Base-by-base conservation (phyloP, 2,888 invertebrate species). In the Labia minor region DNA sequence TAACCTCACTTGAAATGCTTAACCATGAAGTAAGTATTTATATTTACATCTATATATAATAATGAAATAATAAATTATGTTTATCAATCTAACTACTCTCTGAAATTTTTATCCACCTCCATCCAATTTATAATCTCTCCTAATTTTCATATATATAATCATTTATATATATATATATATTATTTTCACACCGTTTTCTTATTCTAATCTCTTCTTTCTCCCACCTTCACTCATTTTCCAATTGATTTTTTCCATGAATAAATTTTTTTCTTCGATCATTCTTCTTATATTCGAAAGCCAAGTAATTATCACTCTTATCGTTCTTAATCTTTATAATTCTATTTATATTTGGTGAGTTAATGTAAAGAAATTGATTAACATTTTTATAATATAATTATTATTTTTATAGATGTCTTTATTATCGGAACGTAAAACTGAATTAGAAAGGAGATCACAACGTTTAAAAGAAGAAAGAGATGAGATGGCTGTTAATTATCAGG, bases 1-100 rank as follows among this genome's bases (percentile, higher is more conserved):
- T 93, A 70, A 89, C 88, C 75, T 93, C 94, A 75, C 81, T 95
- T 73, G 92, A 93, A 74, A 86, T 91, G 66, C 84, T 96, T 16
- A 85, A 90, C 76, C 89, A 94, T 73, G 95, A 96, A 83, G 85
- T 86, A 75, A 75, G 74, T 71, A 19, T 16, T 33, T 19, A 67
- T 61, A n/a, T n/a, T n/a, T 65, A 20, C 33, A 33, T 33, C 11
- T 33, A 33, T 8, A 8, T 33, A 33, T 33, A 33, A 8, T 37
- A 63, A 49, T 11, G 26, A 62, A 21, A 65, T 61, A 66, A 63
- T 61, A 49, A 61, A 69, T n/a, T n/a, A n/a, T 37, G 65, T 61
- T 49, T 21, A n/a, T 21, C n/a, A n/a, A n/a, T 20, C 20, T 63
- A 33, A 19, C 37, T 61, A 63, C 68, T 68, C 19, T 10, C 33